A percentile compares a stretch with the other conserved stretches of the same genome.
phyloP scores from a whole-genome alignment of 2,797 vertebrate genomes.

The Octomys mimax region DNA sequence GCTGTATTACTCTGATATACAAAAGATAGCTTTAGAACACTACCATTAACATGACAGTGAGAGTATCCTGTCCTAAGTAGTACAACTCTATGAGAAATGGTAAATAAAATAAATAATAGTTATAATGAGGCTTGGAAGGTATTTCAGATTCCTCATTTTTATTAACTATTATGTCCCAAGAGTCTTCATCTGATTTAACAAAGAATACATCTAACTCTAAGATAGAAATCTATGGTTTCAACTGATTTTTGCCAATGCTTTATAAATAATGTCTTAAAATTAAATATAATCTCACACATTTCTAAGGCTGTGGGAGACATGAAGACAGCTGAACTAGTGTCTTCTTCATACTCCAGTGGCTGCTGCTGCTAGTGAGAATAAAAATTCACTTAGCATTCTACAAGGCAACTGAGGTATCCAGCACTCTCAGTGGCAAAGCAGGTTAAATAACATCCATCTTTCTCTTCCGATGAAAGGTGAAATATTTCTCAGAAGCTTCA shows the following conservation, averaged over 20 bases:
- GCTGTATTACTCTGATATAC: not conserved
- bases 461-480: conserved; percentile 75
- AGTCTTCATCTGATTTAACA: conserved; percentile 26
- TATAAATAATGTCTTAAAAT: conserved; percentile 67
- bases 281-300: conserved; percentile 36
- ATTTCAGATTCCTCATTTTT: not conserved
- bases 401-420: conserved; percentile 59
- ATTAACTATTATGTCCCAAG: not conserved
- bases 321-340: conserved; percentile 42
- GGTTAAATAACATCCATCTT: conserved; percentile 71
- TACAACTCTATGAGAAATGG: not conserved
- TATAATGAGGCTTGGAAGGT: not conserved
- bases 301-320: conserved; percentile 34
- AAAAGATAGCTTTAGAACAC: not conserved
- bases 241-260: conserved; percentile 29
- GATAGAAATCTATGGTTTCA: not conserved
- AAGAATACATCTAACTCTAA: not conserved
- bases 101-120: conserved; percentile 3
- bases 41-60: not conserved
- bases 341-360: conserved; percentile 51
- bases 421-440: conserved; percentile 62
- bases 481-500: conserved; percentile 69
- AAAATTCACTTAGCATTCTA: conserved; percentile 77
- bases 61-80: not conserved
- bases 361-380: conserved; percentile 53